Evolutionary conservation across 2,113 vertebrate genomes (phyloP).

Genomic region (Anguilla rostrata): DNA sequence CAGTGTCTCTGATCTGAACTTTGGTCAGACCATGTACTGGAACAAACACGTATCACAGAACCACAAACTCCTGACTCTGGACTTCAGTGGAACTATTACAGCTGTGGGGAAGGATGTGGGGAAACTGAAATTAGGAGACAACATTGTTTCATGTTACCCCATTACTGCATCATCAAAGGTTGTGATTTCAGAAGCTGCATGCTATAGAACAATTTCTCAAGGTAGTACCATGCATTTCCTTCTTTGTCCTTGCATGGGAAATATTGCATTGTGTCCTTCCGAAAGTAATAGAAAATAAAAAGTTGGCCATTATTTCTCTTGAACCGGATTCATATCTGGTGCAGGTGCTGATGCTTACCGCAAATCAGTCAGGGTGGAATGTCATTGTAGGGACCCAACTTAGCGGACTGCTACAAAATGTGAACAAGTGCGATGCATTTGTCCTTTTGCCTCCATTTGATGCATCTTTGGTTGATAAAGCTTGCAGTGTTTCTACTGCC

Average conservation of each 20-base stretch:
- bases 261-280: conserved; percentile 63
- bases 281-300: conserved; percentile 52
- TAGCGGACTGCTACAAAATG: conserved; percentile 21
- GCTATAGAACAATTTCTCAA: conserved; percentile 68
- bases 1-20: conserved; percentile 69
- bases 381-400: conserved; percentile 51
- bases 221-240: conserved; percentile 76
- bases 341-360: conserved; percentile 66
- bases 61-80: conserved; percentile 73
- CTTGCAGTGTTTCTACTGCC: conserved; percentile 43
- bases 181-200: conserved; percentile 68
- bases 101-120: conserved; percentile 66
- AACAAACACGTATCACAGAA: conserved; percentile 59
- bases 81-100: conserved; percentile 77
- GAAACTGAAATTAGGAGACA: conserved; percentile 75
- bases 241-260: conserved; percentile 76
- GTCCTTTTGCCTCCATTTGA: conserved; percentile 71
- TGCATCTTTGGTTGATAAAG: conserved; percentile 42
- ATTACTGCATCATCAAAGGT: conserved; percentile 60
- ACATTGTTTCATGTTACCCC: conserved; percentile 75
- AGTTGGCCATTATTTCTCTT: conserved; percentile 70
- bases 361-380: conserved; percentile 73
- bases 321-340: conserved; percentile 66
- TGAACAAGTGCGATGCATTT: conserved; percentile 60
- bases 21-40: conserved; percentile 77